These are phyloP conservation scores for Stramonita haemastoma DNA, from an alignment of 2,888 invertebrate species.

Conservation along the genomic window DNA sequence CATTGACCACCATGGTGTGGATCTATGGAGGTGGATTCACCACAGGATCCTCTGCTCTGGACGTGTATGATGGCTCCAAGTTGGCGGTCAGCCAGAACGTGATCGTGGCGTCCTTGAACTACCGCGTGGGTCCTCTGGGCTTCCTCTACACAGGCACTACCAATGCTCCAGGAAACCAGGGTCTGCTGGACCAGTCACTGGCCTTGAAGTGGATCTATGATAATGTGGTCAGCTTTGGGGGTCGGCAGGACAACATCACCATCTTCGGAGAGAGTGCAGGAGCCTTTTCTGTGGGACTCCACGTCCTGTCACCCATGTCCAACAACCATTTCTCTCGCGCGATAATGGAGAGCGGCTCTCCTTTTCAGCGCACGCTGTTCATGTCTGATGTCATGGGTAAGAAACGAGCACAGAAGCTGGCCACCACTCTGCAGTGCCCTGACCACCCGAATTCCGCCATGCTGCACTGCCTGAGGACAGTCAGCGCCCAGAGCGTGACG, in stretches of 20 bases:
- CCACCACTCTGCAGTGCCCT: conserved; percentile 50
- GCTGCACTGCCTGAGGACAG: conserved; percentile 52
- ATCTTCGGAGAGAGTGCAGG: conserved; percentile 71
- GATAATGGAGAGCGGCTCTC: conserved; percentile 63
- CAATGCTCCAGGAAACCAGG: conserved; percentile 93
- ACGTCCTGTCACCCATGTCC: conserved; percentile 63
- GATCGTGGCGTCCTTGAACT: conserved; percentile 95
- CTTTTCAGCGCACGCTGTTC: conserved; percentile 57
- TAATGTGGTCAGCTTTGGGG: conserved; percentile 82
- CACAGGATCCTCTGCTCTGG: conserved; percentile 92
- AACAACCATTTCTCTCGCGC: conserved; percentile 59
- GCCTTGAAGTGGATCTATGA: conserved; percentile 94
- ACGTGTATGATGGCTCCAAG: conserved; percentile 79
- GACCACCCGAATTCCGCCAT: conserved; percentile 33
- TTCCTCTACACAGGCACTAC: conserved; percentile 91
- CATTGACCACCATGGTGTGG: conserved; percentile 89
- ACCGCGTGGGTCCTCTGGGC: conserved; percentile 93
- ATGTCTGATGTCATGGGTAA: not conserved
- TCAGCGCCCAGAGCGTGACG: conserved; percentile 48
- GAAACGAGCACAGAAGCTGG: not conserved
- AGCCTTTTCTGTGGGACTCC: conserved; percentile 57
- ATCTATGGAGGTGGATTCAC: conserved; percentile 96
- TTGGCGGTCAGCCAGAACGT: conserved; percentile 90
- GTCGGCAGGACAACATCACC: conserved; percentile 59
- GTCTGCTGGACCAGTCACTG: conserved; percentile 93